A percentile compares a stretch with the other conserved stretches of the same genome.
Evolutionary conservation across 2,797 vertebrate genomes (phyloP).

Genomic region (Anguilla anguilla): DNA sequence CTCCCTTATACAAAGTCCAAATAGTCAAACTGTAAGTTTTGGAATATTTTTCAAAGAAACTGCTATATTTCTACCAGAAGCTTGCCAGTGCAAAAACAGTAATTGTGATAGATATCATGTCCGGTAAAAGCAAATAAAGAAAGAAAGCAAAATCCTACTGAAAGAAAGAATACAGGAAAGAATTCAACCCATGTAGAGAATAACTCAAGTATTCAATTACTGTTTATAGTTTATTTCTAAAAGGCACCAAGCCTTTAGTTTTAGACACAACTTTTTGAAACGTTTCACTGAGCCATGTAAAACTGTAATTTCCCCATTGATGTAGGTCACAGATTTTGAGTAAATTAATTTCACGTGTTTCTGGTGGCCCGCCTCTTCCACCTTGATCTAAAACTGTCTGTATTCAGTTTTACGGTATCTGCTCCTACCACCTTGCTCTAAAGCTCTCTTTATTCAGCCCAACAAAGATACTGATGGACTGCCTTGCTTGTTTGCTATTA

Average conservation of each 20-base stretch:
- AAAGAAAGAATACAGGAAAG: not conserved
- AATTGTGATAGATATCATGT: slow-evolving; percentile 17
- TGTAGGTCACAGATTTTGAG: slow-evolving; percentile 43
- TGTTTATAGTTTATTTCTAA: slow-evolving; percentile 9
- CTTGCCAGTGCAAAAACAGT: not conserved
- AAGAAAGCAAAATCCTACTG: not conserved
- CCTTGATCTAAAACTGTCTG: slow-evolving; percentile 32
- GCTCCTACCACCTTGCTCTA: slow-evolving; percentile 38
- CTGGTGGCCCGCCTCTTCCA: slow-evolving; percentile 35
- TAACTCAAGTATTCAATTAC: slow-evolving; percentile 13
- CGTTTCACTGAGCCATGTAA: slow-evolving; percentile 32
- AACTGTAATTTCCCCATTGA: slow-evolving; percentile 26
- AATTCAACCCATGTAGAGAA: not conserved
- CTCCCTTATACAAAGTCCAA: not conserved
- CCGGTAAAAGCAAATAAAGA: not conserved
- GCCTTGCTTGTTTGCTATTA: slow-evolving; percentile 60
- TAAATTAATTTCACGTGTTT: slow-evolving; percentile 47
- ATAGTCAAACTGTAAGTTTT: not conserved
- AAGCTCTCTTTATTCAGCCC: slow-evolving; percentile 39
- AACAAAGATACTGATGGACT: slow-evolving; percentile 37
- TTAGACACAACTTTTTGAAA: slow-evolving; percentile 39
- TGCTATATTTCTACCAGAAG: not conserved
- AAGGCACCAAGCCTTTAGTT: slow-evolving; percentile 22
- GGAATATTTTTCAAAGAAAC: slow-evolving; percentile 30
- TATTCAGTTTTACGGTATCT: slow-evolving; percentile 36